Evolutionary conservation across 2,113 vertebrate species (phyloP).

Genomic region (Ramphastos sulfuratus): DNA sequence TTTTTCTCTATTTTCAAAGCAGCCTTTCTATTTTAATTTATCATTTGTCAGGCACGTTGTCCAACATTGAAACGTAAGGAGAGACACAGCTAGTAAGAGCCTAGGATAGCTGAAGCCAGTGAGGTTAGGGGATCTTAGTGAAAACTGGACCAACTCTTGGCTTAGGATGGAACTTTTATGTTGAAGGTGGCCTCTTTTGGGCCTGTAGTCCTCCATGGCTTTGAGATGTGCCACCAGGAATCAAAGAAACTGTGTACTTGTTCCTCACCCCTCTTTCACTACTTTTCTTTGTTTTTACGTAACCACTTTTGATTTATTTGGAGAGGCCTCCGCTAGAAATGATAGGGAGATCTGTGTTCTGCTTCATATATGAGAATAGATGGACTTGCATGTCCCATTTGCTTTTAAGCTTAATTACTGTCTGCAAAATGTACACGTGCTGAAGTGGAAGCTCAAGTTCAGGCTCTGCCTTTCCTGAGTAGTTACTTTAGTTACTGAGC

Average conservation of each 20-base stretch:
- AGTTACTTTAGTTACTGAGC: background rate
- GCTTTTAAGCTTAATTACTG: background rate
- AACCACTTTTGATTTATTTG: background rate
- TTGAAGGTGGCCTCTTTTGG: background rate
- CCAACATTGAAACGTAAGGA: fast-evolving
- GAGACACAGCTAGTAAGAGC: background rate
- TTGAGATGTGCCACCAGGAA: background rate
- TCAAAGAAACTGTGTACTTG: background rate
- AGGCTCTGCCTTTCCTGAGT: background rate
- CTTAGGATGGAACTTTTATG: background rate
- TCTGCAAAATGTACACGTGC: background rate
- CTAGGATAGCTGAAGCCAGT: background rate
- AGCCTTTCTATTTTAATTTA: background rate
- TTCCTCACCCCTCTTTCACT: background rate
- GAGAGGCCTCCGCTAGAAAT: background rate
- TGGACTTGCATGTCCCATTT: background rate
- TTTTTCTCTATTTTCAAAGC: background rate
- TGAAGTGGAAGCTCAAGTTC: background rate
- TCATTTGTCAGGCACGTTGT: background rate
- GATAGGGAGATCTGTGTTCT: background rate
- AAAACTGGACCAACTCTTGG: background rate
- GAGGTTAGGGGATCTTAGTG: background rate
- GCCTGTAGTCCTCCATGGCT: background rate
- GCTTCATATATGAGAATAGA: background rate
- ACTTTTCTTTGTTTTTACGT: background rate